Base-by-base conservation (phyloP, 2,113 vertebrate genomes). In the Ifrita kowaldi region DNA sequence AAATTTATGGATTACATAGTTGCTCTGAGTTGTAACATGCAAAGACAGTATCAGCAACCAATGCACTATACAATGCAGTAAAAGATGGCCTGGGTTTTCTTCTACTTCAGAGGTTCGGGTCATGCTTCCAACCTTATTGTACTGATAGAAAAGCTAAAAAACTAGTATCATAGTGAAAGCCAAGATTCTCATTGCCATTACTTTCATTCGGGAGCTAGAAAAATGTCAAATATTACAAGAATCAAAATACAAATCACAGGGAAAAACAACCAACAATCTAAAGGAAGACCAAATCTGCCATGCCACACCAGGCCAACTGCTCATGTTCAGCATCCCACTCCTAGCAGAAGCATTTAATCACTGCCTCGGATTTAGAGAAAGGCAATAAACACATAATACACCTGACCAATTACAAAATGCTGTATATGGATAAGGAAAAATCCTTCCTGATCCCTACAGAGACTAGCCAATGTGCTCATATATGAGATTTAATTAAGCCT, bases 401-500 rank as follows among this genome's bases (percentile, higher is more conserved):
- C 92, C 88, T 90, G 75, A 75, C 46, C 90, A 92, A 88, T 92
- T 96, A 96, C 9, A 14, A 93, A 96, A 86, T 80, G 30, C 35
- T 94, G 63, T 70, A 47, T 70, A 83, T 55, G 88, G 90, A 86
- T 92, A 86, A 90, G 18, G 57, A 68, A 93, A 95, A 95, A 95
- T 94, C 94, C 92, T 86, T 95, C 60, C 76, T 93, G 90, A 95
- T 96, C 94, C 86, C 86, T 92, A 86, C 56, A 93, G 88, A 95
- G 83, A 84, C 83, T 62, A 94, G 42, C 32, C 79, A 77, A 57
- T 80, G 85, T 88, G 68, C 76, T 92, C 85, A 95, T 93, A 94
- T 74, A 92, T 11, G 42, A 95, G 86, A 92, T 93, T 95, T 93
- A 95, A 97, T 94, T 95, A 97, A 96, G 90, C 90, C 55, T 80